Evolutionary conservation across 2,113 vertebrate species (phyloP).

Genomic region (Cariama cristata): DNA sequence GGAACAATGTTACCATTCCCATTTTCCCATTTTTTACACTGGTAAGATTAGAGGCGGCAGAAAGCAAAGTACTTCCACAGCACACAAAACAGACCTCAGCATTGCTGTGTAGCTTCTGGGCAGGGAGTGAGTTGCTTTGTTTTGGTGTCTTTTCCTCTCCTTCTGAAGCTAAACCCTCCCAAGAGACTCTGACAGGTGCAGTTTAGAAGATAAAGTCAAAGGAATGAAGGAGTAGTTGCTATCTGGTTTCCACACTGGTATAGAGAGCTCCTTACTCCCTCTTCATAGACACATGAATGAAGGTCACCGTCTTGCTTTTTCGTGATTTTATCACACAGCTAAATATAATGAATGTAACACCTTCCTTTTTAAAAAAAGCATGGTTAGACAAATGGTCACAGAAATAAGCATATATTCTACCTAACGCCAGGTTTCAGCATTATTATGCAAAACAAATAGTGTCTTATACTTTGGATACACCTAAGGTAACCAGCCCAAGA

Average conservation of each 20-base stretch:
- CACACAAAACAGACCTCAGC: neutral
- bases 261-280: neutral
- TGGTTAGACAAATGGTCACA: neutral
- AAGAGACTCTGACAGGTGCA: neutral
- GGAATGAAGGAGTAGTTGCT: neutral
- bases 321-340: neutral
- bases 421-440: neutral
- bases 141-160: neutral
- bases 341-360: neutral
- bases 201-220: neutral
- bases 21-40: neutral
- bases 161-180: neutral
- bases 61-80: neutral
- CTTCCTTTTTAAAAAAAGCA: neutral
- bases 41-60: neutral
- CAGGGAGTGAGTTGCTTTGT: neutral
- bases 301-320: neutral
- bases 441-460: neutral
- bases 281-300: neutral
- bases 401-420: neutral
- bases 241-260: neutral
- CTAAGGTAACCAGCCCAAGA: neutral
- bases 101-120: neutral
- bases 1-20: neutral
- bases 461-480: neutral